Evolutionary conservation across 64 coral and sea anemone genomes (phyloP).

Genomic region (Montipora foliosa): DNA sequence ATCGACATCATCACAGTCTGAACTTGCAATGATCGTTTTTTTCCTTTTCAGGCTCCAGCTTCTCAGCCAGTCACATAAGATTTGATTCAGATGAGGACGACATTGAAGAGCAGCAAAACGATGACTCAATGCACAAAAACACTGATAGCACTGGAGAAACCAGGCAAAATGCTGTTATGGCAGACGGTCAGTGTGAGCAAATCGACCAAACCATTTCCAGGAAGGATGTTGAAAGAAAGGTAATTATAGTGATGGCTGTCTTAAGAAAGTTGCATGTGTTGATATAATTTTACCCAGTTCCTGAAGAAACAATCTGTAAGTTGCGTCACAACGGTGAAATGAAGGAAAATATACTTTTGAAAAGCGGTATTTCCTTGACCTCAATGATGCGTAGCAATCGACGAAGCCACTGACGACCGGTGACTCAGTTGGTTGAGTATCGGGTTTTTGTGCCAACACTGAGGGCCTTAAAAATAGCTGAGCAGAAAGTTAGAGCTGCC

Average conservation of each 20-base stretch:
- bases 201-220: neutral
- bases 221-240: neutral
- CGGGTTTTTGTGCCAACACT: too few relatives aligned
- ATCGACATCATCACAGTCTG: neutral
- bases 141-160: neutral
- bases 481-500: too few relatives aligned
- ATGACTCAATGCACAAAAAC: neutral
- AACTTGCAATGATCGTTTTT: neutral
- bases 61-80: neutral
- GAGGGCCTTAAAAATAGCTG: too few relatives aligned
- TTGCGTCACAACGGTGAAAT: too few relatives aligned
- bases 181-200: neutral
- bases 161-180: neutral
- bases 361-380: too few relatives aligned
- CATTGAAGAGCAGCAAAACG: neutral
- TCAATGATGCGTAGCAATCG: too few relatives aligned
- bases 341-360: too few relatives aligned
- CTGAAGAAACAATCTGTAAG: neutral
- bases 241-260: neutral
- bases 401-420: too few relatives aligned
- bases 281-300: neutral
- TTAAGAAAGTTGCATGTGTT: neutral
- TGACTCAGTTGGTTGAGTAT: too few relatives aligned
- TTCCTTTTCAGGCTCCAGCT: neutral
- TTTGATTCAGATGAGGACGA: slow-evolving; percentile 53